phyloP scores from a whole-genome alignment of 2,113 vertebrate species.

The Oryzias melastigma region DNA sequence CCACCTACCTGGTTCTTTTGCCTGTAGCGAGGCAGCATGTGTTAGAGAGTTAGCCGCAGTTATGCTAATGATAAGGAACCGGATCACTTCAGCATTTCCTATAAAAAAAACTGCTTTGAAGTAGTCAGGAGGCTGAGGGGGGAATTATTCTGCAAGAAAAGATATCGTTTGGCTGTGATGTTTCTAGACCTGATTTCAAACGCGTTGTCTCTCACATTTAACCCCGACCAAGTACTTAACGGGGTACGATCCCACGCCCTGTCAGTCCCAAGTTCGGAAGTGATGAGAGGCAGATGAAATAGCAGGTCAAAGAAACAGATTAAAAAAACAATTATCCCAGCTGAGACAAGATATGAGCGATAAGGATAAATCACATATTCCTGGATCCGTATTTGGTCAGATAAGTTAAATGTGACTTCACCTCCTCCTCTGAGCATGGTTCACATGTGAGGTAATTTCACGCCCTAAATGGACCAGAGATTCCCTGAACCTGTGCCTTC shows the following conservation, averaged over 20 bases:
- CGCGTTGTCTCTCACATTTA: constrained; percentile 48
- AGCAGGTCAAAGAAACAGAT: neutral
- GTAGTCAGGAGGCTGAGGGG: constrained; percentile 21
- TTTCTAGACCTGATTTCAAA: constrained; percentile 44
- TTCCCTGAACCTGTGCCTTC: constrained; percentile 2
- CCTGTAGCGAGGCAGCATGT: constrained; percentile 28
- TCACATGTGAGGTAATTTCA: constrained; percentile 15
- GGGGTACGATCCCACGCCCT: constrained; percentile 20
- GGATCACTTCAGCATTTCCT: constrained; percentile 57
- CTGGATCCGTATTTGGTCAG: neutral
- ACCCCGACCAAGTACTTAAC: constrained; percentile 41
- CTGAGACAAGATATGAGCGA: neutral
- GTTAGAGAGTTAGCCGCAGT: constrained; percentile 29
- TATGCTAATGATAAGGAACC: constrained; percentile 37
- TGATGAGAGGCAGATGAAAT: neutral
- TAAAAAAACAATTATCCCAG: neutral
- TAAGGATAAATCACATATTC: constrained; percentile 1
- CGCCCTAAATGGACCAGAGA: constrained; percentile 15
- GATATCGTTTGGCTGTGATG: constrained; percentile 48
- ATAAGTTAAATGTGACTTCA: too few relatives aligned
- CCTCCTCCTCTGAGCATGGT: neutral
- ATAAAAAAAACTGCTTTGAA: constrained; percentile 58
- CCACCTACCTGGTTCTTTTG: constrained; percentile 37
- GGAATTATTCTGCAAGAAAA: constrained; percentile 50
- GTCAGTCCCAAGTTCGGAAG: constrained; percentile 13